Evolutionary conservation across 1,140 invertebrate genomes (phyloP).

Genomic region (Bombus superbus): DNA sequence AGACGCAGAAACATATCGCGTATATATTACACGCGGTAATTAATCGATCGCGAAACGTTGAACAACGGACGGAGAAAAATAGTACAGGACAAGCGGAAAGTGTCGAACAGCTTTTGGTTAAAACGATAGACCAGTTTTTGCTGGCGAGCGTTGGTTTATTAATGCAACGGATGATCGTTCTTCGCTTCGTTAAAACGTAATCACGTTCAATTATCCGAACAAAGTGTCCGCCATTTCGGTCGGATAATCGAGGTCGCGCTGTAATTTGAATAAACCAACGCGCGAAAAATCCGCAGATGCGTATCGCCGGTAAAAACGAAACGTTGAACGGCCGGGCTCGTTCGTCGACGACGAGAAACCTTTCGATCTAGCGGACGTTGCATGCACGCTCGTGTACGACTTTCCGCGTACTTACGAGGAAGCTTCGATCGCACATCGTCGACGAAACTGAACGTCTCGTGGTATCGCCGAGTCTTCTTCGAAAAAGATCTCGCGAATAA

Average conservation of each 20-base stretch:
- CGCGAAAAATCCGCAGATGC: conserved; percentile 35
- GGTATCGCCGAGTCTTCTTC: background rate
- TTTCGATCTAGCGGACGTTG: background rate
- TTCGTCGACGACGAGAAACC: background rate
- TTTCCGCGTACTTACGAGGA: background rate
- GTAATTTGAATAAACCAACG: conserved; percentile 35
- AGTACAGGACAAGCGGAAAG: background rate
- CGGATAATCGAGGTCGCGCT: conserved; percentile 34
- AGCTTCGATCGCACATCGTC: too few species aligned
- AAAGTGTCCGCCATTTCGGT: conserved; percentile 21
- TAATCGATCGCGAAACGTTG: background rate
- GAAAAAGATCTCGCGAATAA: background rate
- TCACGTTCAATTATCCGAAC: conserved; percentile 38
- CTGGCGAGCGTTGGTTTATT: conserved; percentile 10
- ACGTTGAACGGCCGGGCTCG: background rate
- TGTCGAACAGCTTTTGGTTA: background rate
- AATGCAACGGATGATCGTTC: conserved; percentile 38
- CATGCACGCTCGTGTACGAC: rapidly evolving
- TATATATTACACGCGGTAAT: background rate
- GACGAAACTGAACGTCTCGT: too few species aligned
- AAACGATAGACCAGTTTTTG: conserved; percentile 19
- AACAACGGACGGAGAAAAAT: background rate
- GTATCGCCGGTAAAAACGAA: conserved; percentile 26
- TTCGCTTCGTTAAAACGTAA: conserved; percentile 42
- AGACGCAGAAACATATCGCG: background rate